Conservation (phyloP, 2,888 invertebrate species). For the Drosophila neutralis region DNA sequence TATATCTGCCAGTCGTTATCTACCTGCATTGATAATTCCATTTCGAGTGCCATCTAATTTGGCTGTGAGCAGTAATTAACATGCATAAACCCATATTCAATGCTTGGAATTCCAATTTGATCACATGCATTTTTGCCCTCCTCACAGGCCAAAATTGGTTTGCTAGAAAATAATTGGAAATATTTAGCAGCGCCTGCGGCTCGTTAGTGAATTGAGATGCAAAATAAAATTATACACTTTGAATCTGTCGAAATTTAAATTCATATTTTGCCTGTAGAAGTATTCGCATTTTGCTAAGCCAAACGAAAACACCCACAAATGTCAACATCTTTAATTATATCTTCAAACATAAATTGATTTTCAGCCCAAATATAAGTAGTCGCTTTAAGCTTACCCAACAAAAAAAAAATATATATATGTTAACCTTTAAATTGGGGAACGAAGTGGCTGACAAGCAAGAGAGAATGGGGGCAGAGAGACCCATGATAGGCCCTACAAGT, state of each 20-base stretch:
- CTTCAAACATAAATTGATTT: not conserved
- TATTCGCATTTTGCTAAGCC: not conserved
- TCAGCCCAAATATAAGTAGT: not conserved
- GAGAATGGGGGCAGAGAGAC: no score
- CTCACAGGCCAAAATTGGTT: conserved; percentile 36
- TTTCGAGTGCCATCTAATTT: conserved; percentile 34
- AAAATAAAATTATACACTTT: not conserved
- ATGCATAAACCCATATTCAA: conserved; percentile 11
- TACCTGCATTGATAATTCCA: conserved; percentile 67
- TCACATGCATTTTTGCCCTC: conserved; percentile 31
- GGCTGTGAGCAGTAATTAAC: conserved; percentile 60
- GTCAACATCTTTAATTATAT: not conserved
- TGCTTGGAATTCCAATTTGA: conserved; percentile 14
- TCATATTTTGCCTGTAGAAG: not conserved
- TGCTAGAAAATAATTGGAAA: conserved; percentile 52
- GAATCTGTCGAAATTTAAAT: not conserved
- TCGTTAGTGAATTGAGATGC: conserved; percentile 7
- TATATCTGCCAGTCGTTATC: conserved; percentile 6
- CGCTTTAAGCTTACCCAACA: not conserved
- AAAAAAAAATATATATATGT: not conserved
- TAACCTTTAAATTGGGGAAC: not conserved
- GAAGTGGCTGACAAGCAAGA: no score
- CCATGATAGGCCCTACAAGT: no score
- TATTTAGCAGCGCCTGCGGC: conserved; percentile 44
- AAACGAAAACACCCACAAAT: not conserved